Base-by-base conservation (phyloP, 2,888 invertebrate species). In the Nezara viridula region DNA sequence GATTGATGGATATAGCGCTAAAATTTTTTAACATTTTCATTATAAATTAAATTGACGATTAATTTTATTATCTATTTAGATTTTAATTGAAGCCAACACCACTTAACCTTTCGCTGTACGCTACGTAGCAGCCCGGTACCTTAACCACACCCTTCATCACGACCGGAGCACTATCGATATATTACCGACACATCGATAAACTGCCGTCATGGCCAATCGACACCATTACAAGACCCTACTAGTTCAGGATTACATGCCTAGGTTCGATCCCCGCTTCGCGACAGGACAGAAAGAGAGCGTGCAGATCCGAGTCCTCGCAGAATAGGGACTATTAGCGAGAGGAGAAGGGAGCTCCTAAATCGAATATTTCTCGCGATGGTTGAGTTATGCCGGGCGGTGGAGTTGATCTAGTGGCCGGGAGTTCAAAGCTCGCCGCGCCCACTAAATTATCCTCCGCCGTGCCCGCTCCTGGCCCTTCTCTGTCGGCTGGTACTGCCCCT, bases 381-480 rank as follows among this genome's bases (percentile, higher is more conserved):
- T 44, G 81, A 81, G 81, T 44, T 81, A 81, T 81, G 44, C 81
- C 81, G 81, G 24, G 12, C 12, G 24, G 81, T 81, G 81, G 81
- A 27, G n/a, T 10, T 81, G 81, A 81, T 81, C 81, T 81, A 81
- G 44, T 81, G 44, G 81, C 81, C 81, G 40, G 44, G 12, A 47
- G 81, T 81, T 81, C 81, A 81, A 81, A 81, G 81, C 81, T 40
- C 81, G 81, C 81, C 81, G 81, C 81, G 24, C 81, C 44, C 81
- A 81, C 81, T 81, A 81, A 44, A 44, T 81, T 81, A 81, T 81
- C 7, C n/a, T n/a, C 24, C n/a, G 81, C 44, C 81, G 81, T 81
- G 81, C 81, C 81, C 44, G 44, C 44, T 81, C n/a, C 81, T 81
- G 66, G 66, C 66, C 66, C 66, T 73, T 73, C 37, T 73, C 66